Evolutionary conservation across 2,888 invertebrate species (phyloP).

Genomic region (Steromphala cineraria): DNA sequence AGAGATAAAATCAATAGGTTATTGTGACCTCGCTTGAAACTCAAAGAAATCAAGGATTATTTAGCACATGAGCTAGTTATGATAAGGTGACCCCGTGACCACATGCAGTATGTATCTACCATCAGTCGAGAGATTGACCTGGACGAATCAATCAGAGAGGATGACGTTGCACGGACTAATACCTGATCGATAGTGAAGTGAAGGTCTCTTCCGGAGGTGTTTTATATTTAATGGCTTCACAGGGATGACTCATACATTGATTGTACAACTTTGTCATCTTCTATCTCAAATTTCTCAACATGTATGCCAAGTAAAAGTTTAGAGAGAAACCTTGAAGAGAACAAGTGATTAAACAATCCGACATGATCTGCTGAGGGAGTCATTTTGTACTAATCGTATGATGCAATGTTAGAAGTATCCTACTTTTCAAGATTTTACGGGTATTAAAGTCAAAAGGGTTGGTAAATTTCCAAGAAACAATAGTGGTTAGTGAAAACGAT

Average conservation of each 20-base stretch:
- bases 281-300: too few relatives aligned
- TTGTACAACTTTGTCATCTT: not conserved
- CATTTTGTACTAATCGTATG: too few relatives aligned
- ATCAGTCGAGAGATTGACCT: not conserved
- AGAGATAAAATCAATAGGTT: not conserved
- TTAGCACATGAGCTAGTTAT: not conserved
- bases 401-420: too few relatives aligned
- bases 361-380: too few relatives aligned
- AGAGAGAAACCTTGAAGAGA: too few relatives aligned
- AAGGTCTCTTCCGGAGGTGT: not conserved
- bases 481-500: too few relatives aligned
- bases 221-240: conserved; percentile 13
- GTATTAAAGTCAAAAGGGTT: too few relatives aligned
- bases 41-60: not conserved
- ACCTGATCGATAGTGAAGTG: not conserved
- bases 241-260: not conserved
- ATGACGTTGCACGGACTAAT: not conserved
- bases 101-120: not conserved
- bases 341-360: too few relatives aligned
- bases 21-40: not conserved
- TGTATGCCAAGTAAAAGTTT: too few relatives aligned
- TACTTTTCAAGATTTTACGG: too few relatives aligned
- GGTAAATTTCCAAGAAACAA: too few relatives aligned
- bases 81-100: not conserved
- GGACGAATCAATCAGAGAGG: not conserved